phyloP scores from a whole-genome alignment of 2,113 vertebrate genomes.

The Rhagologus leucostigma region DNA sequence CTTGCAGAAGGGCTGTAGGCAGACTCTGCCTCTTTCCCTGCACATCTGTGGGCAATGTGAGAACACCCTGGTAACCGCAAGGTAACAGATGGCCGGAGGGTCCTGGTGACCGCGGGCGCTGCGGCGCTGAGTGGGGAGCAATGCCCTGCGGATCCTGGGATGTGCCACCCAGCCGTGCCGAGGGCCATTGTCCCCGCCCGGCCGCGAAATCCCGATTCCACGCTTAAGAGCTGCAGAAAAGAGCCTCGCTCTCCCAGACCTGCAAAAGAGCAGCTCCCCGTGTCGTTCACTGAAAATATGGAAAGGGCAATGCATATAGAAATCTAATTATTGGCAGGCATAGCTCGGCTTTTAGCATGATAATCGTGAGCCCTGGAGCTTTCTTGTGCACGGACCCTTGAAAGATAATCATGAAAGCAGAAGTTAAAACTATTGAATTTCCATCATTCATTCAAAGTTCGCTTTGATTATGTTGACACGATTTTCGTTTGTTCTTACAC shows the following conservation, averaged over 20 bases:
- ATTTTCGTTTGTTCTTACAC: background rate
- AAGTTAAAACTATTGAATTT: background rate
- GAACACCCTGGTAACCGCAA: background rate
- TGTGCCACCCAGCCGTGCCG: background rate
- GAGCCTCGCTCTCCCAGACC: background rate
- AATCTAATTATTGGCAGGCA: slow-evolving; percentile 12
- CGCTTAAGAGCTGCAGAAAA: background rate
- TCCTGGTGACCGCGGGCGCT: background rate
- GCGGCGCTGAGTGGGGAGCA: background rate
- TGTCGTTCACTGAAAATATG: background rate
- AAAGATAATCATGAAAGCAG: background rate
- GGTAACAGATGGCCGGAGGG: slow-evolving; percentile 12
- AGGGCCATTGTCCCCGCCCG: background rate
- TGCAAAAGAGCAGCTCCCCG: background rate
- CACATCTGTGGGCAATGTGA: background rate
- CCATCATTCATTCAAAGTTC: background rate
- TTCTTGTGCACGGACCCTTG: background rate
- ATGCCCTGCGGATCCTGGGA: background rate
- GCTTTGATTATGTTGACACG: background rate
- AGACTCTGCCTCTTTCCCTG: background rate
- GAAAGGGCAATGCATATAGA: slow-evolving; percentile 32
- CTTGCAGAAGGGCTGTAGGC: background rate
- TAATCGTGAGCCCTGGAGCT: background rate
- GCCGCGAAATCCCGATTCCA: slow-evolving; percentile 14
- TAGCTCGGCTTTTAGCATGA: background rate